Conservation (phyloP, 2,113 vertebrate genomes). For the Oncorhynchus kisutch region DNA sequence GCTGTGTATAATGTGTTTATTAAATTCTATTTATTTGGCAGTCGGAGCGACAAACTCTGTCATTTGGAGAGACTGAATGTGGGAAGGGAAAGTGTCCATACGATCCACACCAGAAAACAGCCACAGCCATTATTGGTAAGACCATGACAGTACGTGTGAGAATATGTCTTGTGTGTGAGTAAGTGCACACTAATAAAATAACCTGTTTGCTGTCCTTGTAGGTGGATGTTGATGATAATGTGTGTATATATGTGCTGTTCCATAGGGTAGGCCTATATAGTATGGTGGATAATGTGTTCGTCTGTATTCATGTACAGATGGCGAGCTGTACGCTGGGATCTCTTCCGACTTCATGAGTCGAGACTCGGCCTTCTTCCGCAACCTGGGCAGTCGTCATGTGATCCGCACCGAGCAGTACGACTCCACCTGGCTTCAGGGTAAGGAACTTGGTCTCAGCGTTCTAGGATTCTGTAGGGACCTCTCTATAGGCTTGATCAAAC, state of each 20-base stretch:
- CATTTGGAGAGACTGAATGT: constrained; percentile 72
- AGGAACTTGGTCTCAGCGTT: constrained; percentile 11
- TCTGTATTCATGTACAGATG: constrained; percentile 58
- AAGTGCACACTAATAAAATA: background rate
- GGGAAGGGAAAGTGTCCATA: constrained; percentile 81
- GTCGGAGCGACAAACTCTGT: constrained; percentile 69
- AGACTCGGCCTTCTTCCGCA: constrained; percentile 79
- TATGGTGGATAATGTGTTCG: background rate
- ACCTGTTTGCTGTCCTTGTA: no score
- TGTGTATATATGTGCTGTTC: background rate
- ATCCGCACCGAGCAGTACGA: constrained; percentile 82
- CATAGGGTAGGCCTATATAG: no score
- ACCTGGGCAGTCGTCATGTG: constrained; percentile 72
- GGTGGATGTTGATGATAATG: background rate
- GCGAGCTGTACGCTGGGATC: constrained; percentile 79
- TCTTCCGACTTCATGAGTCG: constrained; percentile 81
- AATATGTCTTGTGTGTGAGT: background rate
- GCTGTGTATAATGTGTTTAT: background rate
- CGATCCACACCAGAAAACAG: constrained; percentile 76
- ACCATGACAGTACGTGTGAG: constrained; percentile 6
- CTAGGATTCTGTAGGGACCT: no score
- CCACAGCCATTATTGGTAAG: constrained; percentile 73
- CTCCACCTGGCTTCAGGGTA: constrained; percentile 79
- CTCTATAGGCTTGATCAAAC: no score
- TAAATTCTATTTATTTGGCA: constrained; percentile 35